Percentiles rank a stretch among this genome's conserved stretches.
Conservation (phyloP, 2,113 vertebrate genomes). For the Gallinago jamesoni region DNA sequence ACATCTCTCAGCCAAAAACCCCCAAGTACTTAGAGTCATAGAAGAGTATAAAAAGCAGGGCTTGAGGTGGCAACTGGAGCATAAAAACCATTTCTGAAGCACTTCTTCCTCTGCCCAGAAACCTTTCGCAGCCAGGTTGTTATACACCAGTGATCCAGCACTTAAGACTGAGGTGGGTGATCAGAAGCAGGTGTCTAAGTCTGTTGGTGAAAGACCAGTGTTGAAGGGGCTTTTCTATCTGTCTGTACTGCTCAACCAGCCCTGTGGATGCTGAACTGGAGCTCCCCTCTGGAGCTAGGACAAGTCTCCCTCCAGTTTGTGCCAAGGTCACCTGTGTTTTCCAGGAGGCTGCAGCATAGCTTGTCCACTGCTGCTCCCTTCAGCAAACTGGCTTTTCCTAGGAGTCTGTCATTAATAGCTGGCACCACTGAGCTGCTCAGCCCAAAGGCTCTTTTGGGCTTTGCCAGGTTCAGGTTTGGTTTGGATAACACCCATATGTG, state of each 20-base stretch:
- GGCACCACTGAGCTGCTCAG: not conserved
- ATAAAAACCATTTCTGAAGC: not conserved
- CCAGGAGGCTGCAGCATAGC: not conserved
- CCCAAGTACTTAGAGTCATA: not conserved
- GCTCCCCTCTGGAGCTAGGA: not conserved
- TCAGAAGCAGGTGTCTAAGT: not conserved
- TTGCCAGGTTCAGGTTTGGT: slow-evolving; percentile 12
- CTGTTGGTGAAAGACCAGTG: not conserved
- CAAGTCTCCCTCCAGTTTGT: not conserved
- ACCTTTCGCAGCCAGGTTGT: not conserved
- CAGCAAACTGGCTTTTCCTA: not conserved
- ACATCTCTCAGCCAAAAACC: not conserved
- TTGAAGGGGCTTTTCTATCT: not conserved
- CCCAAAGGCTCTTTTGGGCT: not conserved
- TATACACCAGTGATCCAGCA: not conserved
- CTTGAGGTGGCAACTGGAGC: not conserved
- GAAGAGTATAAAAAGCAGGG: not conserved
- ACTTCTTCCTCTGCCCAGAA: not conserved
- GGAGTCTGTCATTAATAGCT: not conserved
- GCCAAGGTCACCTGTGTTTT: not conserved
- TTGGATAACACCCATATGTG: not conserved
- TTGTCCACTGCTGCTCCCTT: not conserved
- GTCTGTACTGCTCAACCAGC: not conserved
- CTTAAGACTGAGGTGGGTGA: not conserved
- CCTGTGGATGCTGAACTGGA: not conserved